phyloP scores from a whole-genome alignment of 2,888 invertebrate genomes.

The Epistrophe grossulariae region DNA sequence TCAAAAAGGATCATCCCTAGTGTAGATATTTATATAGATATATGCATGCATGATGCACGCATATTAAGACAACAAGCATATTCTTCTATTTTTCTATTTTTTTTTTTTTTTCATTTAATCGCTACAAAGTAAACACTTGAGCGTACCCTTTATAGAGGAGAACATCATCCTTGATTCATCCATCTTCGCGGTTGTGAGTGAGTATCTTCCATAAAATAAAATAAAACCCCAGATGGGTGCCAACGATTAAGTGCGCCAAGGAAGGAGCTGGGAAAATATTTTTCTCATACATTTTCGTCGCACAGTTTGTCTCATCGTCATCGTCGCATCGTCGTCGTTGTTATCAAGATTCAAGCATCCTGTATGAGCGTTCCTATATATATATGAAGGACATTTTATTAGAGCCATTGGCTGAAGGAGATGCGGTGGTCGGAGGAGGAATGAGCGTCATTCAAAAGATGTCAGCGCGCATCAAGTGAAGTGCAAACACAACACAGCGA shows the following conservation, averaged over 20 bases:
- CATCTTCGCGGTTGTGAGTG: conserved; percentile 17
- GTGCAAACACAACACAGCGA: conserved; percentile 61
- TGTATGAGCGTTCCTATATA: background rate
- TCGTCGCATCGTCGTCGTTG: conserved; percentile 39
- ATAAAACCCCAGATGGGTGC: conserved; percentile 59
- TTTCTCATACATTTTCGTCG: conserved; percentile 41
- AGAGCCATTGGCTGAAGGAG: background rate
- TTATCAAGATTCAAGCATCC: conserved; percentile 52
- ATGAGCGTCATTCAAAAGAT: conserved; percentile 40
- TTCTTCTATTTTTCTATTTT: conserved; percentile 2
- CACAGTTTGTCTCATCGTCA: conserved; percentile 61
- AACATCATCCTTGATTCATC: conserved; percentile 35
- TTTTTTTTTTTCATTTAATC: conserved; percentile 52
- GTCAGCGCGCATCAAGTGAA: conserved; percentile 65
- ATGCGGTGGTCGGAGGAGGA: background rate
- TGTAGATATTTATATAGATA: conserved; percentile 46
- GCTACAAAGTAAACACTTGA: conserved; percentile 69
- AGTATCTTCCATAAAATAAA: conserved; percentile 14
- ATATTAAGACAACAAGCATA: conserved; percentile 73
- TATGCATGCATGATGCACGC: conserved; percentile 53
- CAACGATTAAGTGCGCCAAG: conserved; percentile 64
- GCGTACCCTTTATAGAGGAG: conserved; percentile 55
- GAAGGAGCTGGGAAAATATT: conserved; percentile 49
- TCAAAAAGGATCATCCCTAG: conserved; percentile 49
- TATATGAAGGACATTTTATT: conserved; percentile 44